A percentile compares a stretch with the other conserved stretches of the same genome.
Conservation (phyloP, 2,113 vertebrate genomes). For the Danio rerio region DNA sequence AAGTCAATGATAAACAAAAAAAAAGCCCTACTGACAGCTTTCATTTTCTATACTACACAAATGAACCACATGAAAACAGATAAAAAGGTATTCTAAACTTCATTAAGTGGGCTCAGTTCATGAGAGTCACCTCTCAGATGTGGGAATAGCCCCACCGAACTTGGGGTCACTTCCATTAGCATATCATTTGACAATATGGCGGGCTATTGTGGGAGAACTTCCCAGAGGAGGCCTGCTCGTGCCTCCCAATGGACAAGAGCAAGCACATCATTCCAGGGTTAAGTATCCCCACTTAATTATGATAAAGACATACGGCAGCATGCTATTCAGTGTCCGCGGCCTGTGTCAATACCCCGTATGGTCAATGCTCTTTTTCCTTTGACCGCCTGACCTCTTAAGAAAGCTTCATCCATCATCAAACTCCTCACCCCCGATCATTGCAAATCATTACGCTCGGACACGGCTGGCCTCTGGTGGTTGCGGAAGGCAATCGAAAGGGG, state of each 20-base stretch:
- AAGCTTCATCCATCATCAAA: conserved; percentile 65
- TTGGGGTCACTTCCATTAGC: conserved; percentile 78
- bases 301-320: conserved; percentile 74
- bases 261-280: conserved; percentile 70
- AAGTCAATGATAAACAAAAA: neutral
- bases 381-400: conserved; percentile 58
- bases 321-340: conserved; percentile 66
- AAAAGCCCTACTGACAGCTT: neutral
- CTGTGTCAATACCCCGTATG: conserved; percentile 67
- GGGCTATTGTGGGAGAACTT: conserved; percentile 71
- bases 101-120: conserved; percentile 61
- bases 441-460: conserved; percentile 59
- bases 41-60: neutral
- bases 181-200: conserved; percentile 78
- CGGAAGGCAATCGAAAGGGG: conserved; percentile 66
- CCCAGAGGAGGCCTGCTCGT: conserved; percentile 75
- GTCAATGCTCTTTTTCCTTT: conserved; percentile 58
- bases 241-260: conserved; percentile 70
- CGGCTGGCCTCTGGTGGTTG: conserved; percentile 44
- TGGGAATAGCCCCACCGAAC: conserved; percentile 70
- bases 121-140: conserved; percentile 59
- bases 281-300: conserved; percentile 82
- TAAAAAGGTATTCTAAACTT: conserved; percentile 28
- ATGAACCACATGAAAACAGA: neutral
- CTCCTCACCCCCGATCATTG: conserved; percentile 59